These are phyloP conservation scores for Scyliorhinus canicula DNA, from an alignment of 2,797 vertebrate genomes.

Conservation along the genomic window DNA sequence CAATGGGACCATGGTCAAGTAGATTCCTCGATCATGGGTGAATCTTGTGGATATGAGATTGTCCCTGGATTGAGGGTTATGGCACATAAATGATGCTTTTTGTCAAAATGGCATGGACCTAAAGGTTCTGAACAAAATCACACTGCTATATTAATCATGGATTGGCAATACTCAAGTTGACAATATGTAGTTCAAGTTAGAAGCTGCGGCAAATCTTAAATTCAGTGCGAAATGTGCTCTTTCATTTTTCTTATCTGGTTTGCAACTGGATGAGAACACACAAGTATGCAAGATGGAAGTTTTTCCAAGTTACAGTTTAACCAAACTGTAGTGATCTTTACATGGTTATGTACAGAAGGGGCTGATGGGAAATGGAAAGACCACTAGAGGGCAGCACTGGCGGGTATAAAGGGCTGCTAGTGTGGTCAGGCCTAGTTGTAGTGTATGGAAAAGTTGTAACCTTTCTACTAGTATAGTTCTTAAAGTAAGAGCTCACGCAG, in stretches of 20 bases:
- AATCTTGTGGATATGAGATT: no score
- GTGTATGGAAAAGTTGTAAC: no score
- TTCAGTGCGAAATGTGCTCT: background rate
- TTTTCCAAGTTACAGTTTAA: constrained; percentile 10
- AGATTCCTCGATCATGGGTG: no score
- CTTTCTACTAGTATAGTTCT: no score
- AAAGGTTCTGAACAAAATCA: background rate
- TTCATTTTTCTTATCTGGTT: background rate
- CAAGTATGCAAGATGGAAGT: background rate
- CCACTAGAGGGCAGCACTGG: no score
- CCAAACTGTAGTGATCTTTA: no score
- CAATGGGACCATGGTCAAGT: no score
- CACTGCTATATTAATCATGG: background rate
- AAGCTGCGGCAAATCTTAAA: background rate
- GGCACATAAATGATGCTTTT: background rate
- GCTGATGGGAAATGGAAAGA: no score
- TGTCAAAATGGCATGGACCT: background rate
- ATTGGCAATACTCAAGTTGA: background rate
- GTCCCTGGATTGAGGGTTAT: background rate
- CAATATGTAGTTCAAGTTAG: background rate
- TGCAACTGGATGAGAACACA: background rate
- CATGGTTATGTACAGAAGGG: no score
- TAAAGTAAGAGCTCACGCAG: no score
- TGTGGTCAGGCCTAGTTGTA: no score
- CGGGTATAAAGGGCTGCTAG: no score